Percentiles rank a stretch among this genome's conserved stretches.
These are phyloP conservation scores for Netelia melanura DNA, from an alignment of 2,888 invertebrate genomes.

Conservation along the genomic window DNA sequence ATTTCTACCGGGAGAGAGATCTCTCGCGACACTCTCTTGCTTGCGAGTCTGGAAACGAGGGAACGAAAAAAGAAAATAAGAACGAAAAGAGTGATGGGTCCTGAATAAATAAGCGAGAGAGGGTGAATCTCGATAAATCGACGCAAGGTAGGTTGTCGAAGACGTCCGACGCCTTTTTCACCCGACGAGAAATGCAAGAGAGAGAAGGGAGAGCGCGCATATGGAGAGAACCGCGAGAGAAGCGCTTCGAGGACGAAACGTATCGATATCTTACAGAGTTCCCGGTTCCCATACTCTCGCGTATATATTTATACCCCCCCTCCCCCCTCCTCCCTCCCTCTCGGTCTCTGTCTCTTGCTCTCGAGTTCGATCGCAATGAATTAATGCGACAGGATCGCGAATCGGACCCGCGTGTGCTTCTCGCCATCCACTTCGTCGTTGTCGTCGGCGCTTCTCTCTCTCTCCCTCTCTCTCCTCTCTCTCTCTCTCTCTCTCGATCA, in stretches of 20 bases:
- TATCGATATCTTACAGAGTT: conserved; percentile 51
- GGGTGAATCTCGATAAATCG: conserved; percentile 62
- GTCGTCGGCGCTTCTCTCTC: conserved; percentile 31
- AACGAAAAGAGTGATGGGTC: conserved; percentile 1
- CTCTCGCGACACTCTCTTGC: background rate
- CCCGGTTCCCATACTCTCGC: conserved; percentile 29
- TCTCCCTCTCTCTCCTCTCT: background rate
- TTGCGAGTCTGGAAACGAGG: background rate
- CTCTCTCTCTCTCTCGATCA: background rate
- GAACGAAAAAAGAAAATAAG: conserved; percentile 15
- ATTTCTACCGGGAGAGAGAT: background rate
- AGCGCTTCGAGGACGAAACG: conserved; percentile 22
- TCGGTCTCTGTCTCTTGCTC: conserved; percentile 7
- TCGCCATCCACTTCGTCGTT: conserved; percentile 52
- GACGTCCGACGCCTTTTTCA: conserved; percentile 60
- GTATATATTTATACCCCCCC: background rate
- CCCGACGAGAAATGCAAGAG: conserved; percentile 15
- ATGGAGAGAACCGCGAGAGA: background rate
- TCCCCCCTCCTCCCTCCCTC: no score
- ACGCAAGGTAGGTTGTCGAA: conserved; percentile 55
- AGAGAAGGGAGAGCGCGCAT: background rate
- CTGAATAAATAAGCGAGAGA: conserved; percentile 52
- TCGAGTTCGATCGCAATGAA: conserved; percentile 61
- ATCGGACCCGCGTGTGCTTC: conserved; percentile 40
- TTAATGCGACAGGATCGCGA: conserved; percentile 63